Percentiles rank a stretch among this genome's conserved stretches.
These are phyloP conservation scores for Phylloscopus trochiloides DNA, from an alignment of 2,113 vertebrate species.

Conservation along the genomic window DNA sequence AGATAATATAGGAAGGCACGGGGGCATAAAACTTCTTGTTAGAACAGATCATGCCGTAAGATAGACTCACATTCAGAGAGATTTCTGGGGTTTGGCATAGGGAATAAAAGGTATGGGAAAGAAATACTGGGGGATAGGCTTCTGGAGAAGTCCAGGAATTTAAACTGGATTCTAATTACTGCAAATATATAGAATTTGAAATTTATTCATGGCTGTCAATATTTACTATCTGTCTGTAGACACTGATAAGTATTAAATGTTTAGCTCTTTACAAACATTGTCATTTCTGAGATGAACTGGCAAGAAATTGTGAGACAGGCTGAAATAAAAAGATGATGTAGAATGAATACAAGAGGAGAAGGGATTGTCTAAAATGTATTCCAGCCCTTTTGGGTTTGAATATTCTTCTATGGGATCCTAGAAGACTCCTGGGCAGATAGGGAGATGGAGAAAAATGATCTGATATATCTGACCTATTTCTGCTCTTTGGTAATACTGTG, in stretches of 20 bases:
- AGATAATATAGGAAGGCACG: neutral
- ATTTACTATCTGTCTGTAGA: neutral
- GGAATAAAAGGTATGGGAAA: neutral
- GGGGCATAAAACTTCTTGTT: neutral
- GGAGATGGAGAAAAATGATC: neutral
- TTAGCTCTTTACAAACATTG: neutral
- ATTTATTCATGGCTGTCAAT: neutral
- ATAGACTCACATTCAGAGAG: constrained; percentile 21
- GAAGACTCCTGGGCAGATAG: neutral
- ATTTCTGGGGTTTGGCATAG: constrained; percentile 21
- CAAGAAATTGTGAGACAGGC: neutral
- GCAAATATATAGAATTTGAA: neutral
- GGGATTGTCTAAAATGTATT: neutral
- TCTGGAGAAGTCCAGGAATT: neutral
- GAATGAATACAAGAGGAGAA: neutral
- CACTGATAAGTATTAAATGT: neutral
- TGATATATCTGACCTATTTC: neutral
- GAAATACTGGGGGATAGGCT: neutral
- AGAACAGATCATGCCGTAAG: neutral
- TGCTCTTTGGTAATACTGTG: neutral
- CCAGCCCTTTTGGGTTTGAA: neutral
- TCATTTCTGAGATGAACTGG: neutral
- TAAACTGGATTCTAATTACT: constrained; percentile 11
- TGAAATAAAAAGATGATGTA: neutral
- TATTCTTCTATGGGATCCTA: neutral